Evolutionary conservation across 2,888 invertebrate genomes (phyloP), one percentile per base, ranked within the genome.

Genomic region (Scaptodrosophila latifasciaeformis): DNA sequence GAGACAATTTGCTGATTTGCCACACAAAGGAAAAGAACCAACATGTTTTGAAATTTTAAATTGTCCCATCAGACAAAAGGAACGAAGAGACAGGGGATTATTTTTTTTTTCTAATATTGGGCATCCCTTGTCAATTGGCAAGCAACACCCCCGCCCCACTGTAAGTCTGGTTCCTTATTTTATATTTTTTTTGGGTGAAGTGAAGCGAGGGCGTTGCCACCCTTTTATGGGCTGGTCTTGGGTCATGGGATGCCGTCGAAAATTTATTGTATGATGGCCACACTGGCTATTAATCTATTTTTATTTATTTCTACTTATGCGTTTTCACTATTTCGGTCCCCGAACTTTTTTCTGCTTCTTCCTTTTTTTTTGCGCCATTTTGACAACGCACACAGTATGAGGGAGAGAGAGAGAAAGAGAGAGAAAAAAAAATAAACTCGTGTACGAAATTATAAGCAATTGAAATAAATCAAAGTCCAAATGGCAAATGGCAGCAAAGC

Each of bases 391-490:
- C 2, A 10, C 18, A 17, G n/a, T n/a, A n/a, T n/a, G n/a, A n/a
- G n/a, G n/a, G 5, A 30, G 30, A 13, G n/a, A 1, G 30, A 24
- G n/a, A 9, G 9, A 31, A 30, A 18, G 12, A 1, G 34, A 29
- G 6, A 2, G 7, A 6, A 21, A 31, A 10, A n/a, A 21, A 39
- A 13, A 40, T 12, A 35, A 57, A 47, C 55, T 67, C 68, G 76
- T 72, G 79, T 61, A 46, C 57, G 60, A 75, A 79, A 72, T 76
- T 76, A 72, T 78, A 79, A 76, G 67, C 75, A 74, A 77, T 74
- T 70, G 60, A 70, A 66, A 76, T 76, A 76, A 76, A 76, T 76
- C 77, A 76, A 77, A 70, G 70, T 62, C 75, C 59, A 64, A 72
- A 69, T 62, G 75, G 62, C 65, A 67, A 70, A 60, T 50, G 35